Conservation (phyloP, 2,888 invertebrate species). For the Colletes collaris region DNA sequence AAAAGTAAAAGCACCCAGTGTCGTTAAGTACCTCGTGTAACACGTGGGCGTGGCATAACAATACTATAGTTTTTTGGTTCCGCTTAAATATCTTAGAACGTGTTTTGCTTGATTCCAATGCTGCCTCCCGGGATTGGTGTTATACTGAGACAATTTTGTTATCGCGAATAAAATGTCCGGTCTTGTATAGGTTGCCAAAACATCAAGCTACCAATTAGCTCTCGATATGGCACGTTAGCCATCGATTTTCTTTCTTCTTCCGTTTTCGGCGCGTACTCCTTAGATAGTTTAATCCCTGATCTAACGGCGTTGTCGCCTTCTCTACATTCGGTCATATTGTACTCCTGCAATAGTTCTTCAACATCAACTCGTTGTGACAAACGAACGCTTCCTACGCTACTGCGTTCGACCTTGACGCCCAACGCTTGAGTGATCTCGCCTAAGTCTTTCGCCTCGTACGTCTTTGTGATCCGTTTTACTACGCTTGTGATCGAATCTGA, state of each 20-base stretch:
- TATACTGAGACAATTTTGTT: neutral
- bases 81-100: no score
- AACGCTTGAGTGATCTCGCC: slow-evolving; percentile 5
- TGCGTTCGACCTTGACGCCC: slow-evolving; percentile 4
- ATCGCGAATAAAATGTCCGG: neutral
- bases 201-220: neutral
- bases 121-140: no score
- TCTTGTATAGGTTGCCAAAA: neutral
- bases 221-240: slow-evolving; percentile 5
- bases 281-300: no score
- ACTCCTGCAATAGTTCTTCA: no score
- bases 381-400: neutral
- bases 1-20: no score
- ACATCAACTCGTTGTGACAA: neutral
- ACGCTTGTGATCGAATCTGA: no score
- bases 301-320: no score
- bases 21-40: no score
- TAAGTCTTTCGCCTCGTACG: slow-evolving; percentile 16
- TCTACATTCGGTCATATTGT: neutral
- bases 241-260: neutral
- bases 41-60: no score
- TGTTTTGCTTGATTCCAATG: no score
- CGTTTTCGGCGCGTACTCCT: no score
- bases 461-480: neutral
- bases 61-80: no score